Evolutionary conservation across 1,140 invertebrate species (phyloP), one percentile per base, ranked within the genome.

Genomic region (Amyelois transitella): DNA sequence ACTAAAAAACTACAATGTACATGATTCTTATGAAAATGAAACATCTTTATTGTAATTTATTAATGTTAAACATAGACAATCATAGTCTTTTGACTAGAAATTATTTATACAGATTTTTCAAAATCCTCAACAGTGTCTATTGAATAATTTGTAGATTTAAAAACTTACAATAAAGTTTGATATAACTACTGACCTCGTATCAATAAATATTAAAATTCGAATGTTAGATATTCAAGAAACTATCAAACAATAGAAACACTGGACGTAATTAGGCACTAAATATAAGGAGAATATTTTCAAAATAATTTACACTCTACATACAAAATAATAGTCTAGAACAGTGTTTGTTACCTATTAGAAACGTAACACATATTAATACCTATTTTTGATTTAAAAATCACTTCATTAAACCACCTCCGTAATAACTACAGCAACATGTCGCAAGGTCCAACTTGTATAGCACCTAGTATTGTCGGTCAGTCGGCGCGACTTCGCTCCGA

Each of bases 401-500:
- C 79, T 77, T 78, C 72, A 60, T 74, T 72, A 72, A 77, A 80
- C 81, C 76, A 77, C 66, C 69, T 77, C 68, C 72, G 72, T 77
- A 78, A 78, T 72, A 82, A 81, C 70, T 82, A 80, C 63, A 77
- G 66, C 66, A 80, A 76, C 69, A 62, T 77, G 69, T 77, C 68
- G 80, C 75, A 78, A 82, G 77, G 78, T 85, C 77, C 80, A 80
- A 81, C 77, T 74, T 73, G 73, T 72, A 75, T 85, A 86, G 83
- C 83, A 86, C 83, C 83, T 86, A 85, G 77, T 85, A 87, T 87
- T 87, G 84, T 86, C 83, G 81, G 75, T 81, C 82, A 64, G 81
- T 83, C 78, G 77, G 69, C 69, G 73, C 68, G 57, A 21, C 56
- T 57, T 55, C 49, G 55, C 62, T 56, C 58, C 70, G 67, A 72